These are phyloP conservation scores for Ceratitis capitata DNA, from an alignment of 1,140 invertebrate species.

Conservation along the genomic window DNA sequence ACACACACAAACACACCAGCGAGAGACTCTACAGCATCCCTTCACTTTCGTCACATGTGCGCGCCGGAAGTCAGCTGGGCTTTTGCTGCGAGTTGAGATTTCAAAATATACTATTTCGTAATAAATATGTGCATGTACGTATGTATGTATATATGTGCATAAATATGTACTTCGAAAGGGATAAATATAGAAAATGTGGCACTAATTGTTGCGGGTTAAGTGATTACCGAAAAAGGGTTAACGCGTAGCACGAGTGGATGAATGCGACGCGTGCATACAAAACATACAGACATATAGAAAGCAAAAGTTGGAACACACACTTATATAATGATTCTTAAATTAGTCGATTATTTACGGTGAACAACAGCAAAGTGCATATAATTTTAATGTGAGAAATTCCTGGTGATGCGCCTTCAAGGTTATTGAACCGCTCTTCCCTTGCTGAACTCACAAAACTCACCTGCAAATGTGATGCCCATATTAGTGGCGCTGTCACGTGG, in stretches of 20 bases:
- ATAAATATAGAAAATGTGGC: slow-evolving; percentile 15
- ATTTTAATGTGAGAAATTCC: not conserved
- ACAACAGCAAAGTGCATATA: no score
- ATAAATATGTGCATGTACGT: no score
- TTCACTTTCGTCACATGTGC: no score
- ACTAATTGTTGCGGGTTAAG: slow-evolving; percentile 23
- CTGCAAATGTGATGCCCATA: slow-evolving; percentile 64
- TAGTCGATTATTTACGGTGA: not conserved
- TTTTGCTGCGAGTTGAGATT: no score
- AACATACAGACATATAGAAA: not conserved
- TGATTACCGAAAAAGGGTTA: not conserved
- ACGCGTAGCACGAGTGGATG: not conserved
- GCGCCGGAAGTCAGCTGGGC: no score
- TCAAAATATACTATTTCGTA: no score
- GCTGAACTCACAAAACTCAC: slow-evolving; percentile 50
- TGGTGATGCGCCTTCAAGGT: not conserved
- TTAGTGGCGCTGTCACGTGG: slow-evolving; percentile 59
- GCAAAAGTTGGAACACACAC: not conserved
- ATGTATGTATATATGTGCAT: not conserved
- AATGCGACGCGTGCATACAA: no score
- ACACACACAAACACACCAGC: not conserved
- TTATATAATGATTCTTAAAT: not conserved
- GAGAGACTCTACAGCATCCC: not conserved
- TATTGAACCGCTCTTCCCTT: not conserved
- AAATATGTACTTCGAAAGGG: not conserved